Conservation (phyloP, 2,113 vertebrate genomes). For the Elgaria multicarinata region DNA sequence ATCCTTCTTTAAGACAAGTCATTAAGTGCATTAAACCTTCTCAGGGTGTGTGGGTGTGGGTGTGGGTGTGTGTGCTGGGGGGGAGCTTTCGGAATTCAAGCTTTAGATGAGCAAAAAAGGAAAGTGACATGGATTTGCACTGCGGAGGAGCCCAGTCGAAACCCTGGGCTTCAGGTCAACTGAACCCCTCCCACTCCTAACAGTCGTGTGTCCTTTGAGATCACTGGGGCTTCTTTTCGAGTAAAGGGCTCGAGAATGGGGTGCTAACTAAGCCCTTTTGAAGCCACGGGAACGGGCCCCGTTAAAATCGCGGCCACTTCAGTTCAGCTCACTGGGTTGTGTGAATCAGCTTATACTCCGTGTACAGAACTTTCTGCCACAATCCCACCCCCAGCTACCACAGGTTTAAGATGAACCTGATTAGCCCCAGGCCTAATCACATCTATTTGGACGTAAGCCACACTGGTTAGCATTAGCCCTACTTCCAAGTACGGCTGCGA, state of each 20-base stretch:
- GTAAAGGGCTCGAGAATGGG: neutral
- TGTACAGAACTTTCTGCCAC: neutral
- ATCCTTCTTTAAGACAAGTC: neutral
- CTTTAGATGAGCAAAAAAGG: neutral
- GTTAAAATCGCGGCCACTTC: neutral
- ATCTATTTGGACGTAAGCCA: no score
- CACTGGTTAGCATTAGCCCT: neutral
- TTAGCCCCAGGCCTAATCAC: neutral
- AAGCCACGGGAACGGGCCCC: neutral
- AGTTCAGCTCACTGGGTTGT: neutral
- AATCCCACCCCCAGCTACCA: neutral
- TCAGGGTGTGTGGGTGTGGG: neutral
- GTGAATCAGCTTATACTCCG: neutral
- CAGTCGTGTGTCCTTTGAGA: neutral
- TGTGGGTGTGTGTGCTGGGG: no score
- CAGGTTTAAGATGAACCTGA: neutral
- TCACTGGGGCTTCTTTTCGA: no score
- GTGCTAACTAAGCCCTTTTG: neutral
- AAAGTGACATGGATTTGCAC: neutral
- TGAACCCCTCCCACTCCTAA: neutral
- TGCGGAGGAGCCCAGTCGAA: neutral
- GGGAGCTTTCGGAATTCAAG: neutral
- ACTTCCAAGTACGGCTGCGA: neutral
- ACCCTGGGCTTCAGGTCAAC: neutral
- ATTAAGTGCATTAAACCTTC: neutral